A percentile compares a stretch with the other conserved stretches of the same genome.
Evolutionary conservation across 1,140 invertebrate genomes (phyloP).

Genomic region (Proales similis): DNA sequence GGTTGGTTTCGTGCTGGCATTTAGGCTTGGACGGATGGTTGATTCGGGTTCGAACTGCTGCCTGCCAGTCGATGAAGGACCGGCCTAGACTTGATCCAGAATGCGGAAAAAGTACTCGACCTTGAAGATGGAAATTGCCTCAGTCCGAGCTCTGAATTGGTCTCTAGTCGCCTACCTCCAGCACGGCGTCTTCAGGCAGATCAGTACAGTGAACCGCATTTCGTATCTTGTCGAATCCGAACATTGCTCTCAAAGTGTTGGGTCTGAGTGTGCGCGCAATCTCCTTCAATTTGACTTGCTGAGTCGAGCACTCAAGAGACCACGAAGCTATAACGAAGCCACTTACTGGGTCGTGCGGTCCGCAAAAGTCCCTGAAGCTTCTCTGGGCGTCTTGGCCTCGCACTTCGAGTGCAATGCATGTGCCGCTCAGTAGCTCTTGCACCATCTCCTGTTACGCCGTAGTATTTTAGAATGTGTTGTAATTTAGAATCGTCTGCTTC

Average conservation of each 20-base stretch:
- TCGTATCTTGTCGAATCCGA: slow-evolving; percentile 70
- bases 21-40: no score
- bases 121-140: slow-evolving; percentile 41
- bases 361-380: slow-evolving; percentile 74
- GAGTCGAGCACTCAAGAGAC: no score
- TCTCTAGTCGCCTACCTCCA: slow-evolving; percentile 61
- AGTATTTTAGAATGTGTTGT: not conserved
- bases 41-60: no score
- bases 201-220: slow-evolving; percentile 90
- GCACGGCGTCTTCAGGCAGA: slow-evolving; percentile 70
- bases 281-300: slow-evolving; percentile 58
- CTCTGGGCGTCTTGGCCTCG: slow-evolving; percentile 58
- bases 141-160: not conserved
- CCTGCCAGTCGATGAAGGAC: no score
- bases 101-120: slow-evolving; percentile 52
- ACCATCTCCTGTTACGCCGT: slow-evolving; percentile 64
- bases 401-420: slow-evolving; percentile 78
- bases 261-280: slow-evolving; percentile 74
- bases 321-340: not conserved
- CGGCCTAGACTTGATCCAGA: slow-evolving; percentile 41
- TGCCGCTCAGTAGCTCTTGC: slow-evolving; percentile 68
- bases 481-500: not conserved
- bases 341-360: slow-evolving; percentile 76
- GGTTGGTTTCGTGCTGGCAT: no score
- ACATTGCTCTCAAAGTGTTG: slow-evolving; percentile 70